Evolutionary conservation across 2,797 vertebrate species (phyloP).

Genomic region (Syngnathus acus): DNA sequence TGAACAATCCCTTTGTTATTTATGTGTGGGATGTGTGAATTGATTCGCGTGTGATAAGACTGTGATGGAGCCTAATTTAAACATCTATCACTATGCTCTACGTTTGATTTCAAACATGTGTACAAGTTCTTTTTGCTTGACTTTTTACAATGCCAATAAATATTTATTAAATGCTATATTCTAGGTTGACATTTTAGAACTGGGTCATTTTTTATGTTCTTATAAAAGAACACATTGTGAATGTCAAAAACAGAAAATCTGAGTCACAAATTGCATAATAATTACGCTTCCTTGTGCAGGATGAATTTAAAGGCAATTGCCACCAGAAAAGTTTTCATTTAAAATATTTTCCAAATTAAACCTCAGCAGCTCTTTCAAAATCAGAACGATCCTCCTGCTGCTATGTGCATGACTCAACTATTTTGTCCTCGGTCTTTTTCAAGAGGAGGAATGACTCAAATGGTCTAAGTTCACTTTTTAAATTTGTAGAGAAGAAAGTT

Average conservation of each 20-base stretch:
- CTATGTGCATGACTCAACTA: slow-evolving; percentile 4
- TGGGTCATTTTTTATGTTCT: neutral
- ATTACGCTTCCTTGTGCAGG: neutral
- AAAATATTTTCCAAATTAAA: neutral
- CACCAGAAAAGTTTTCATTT: neutral
- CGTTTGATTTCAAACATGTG: neutral
- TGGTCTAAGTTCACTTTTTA: neutral
- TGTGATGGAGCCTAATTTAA: neutral
- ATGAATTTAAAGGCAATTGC: neutral
- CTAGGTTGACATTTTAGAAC: neutral
- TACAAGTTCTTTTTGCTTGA: neutral
- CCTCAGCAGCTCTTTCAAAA: neutral
- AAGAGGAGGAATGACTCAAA: neutral
- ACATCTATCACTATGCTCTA: neutral
- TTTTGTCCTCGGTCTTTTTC: neutral
- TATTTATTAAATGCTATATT: neutral
- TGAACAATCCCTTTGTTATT: neutral
- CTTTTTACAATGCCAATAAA: neutral
- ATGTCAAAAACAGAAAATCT: neutral
- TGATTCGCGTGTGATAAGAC: neutral
- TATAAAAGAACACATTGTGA: too few relatives aligned
- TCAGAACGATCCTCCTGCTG: slow-evolving; percentile 1
- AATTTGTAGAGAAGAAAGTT: neutral
- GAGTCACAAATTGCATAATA: neutral
- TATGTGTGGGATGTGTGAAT: slow-evolving; percentile 5